Conservation (phyloP, 2,888 invertebrate genomes). For the Eupithecia subfuscata region DNA sequence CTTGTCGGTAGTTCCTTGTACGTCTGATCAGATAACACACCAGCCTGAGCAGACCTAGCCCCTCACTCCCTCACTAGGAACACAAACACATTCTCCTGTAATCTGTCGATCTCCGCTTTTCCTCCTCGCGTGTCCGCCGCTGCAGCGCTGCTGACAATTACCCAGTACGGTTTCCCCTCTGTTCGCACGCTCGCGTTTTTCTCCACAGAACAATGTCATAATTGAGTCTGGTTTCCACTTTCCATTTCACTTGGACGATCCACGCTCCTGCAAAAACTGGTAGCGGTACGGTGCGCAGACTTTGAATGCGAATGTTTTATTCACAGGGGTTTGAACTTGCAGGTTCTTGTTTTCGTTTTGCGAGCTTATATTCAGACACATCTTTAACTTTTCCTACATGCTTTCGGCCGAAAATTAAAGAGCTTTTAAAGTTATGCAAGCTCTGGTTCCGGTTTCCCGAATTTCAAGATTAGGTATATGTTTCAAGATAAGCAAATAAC, state of each 20-base stretch:
- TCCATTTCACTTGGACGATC: slow-evolving; percentile 74
- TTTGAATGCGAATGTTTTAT: background rate
- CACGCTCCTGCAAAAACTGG: slow-evolving; percentile 62
- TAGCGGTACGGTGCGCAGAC: slow-evolving; percentile 47
- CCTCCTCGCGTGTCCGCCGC: slow-evolving; percentile 29
- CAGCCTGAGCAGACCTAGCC: background rate
- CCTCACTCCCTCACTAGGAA: background rate
- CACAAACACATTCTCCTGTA: slow-evolving; percentile 7
- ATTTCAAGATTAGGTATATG: background rate
- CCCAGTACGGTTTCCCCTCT: slow-evolving; percentile 55
- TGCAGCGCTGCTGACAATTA: slow-evolving; percentile 35
- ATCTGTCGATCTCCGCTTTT: slow-evolving; percentile 25
- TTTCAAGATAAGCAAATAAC: background rate
- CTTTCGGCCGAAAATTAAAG: background rate
- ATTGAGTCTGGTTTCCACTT: slow-evolving; percentile 77
- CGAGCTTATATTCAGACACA: background rate
- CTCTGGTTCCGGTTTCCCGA: background rate
- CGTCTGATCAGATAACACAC: background rate
- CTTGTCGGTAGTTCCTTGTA: background rate
- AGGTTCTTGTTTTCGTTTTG: background rate
- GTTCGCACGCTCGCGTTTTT: slow-evolving; percentile 67
- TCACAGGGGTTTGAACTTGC: background rate
- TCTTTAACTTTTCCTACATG: background rate
- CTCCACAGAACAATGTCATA: slow-evolving; percentile 76
- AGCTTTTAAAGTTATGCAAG: background rate